phyloP scores from a whole-genome alignment of 92 coral and sea anemone species.

The Porites evermanni region DNA sequence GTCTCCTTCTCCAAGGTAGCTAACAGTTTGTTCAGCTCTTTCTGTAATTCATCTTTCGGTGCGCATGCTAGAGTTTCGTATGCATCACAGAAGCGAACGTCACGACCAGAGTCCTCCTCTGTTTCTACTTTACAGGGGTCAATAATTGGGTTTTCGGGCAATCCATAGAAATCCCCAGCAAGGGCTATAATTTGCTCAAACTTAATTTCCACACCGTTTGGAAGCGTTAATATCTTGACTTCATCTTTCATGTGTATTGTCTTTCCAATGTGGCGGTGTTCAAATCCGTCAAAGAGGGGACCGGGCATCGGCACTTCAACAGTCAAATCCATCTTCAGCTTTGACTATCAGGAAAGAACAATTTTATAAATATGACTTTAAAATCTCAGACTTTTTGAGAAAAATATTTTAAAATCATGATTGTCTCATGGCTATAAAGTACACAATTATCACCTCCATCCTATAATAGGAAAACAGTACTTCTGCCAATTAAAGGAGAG shows the following conservation, averaged over 20 bases:
- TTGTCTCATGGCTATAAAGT: too few species aligned
- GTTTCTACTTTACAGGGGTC: not conserved
- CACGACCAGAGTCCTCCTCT: not conserved
- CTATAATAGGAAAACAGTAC: too few species aligned
- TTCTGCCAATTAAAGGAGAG: too few species aligned
- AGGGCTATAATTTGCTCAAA: slow-evolving; percentile 31
- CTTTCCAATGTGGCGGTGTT: not conserved
- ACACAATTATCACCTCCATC: too few species aligned
- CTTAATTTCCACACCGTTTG: slow-evolving; percentile 8
- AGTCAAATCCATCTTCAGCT: not conserved
- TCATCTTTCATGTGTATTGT: not conserved
- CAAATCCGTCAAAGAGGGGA: not conserved
- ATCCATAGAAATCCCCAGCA: slow-evolving; percentile 42
- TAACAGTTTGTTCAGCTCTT: slow-evolving; percentile 7
- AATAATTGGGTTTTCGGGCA: slow-evolving; percentile 42
- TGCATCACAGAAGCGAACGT: slow-evolving; percentile 16
- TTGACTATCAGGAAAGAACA: too few species aligned
- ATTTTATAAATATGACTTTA: too few species aligned
- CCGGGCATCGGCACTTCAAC: not conserved
- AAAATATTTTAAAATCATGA: too few species aligned
- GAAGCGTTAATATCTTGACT: slow-evolving; percentile 3
- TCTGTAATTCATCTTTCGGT: slow-evolving; percentile 2
- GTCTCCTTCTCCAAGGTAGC: slow-evolving; percentile 3
- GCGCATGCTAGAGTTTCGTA: slow-evolving; percentile 33
- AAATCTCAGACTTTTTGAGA: too few species aligned